These are phyloP conservation scores for Cygnus atratus DNA, from an alignment of 2,113 vertebrate species.

Conservation along the genomic window DNA sequence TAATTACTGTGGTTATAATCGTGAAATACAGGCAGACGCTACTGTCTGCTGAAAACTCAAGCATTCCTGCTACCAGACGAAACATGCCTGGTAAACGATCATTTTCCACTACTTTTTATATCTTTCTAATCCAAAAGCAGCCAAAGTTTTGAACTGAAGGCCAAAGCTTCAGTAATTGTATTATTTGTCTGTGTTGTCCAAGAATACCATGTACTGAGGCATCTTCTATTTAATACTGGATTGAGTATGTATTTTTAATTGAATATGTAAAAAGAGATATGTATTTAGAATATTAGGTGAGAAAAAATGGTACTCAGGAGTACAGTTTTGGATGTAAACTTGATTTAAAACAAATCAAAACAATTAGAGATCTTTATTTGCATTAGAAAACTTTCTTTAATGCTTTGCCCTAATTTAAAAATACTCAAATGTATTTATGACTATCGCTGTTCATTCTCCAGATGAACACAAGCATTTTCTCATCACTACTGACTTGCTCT, in stretches of 20 bases:
- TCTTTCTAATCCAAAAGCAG: not conserved
- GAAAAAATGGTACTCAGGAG: not conserved
- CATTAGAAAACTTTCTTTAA: not conserved
- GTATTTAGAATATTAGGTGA: not conserved
- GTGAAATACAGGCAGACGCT: not conserved
- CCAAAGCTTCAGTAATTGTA: not conserved
- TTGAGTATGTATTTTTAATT: not conserved
- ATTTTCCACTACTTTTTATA: not conserved
- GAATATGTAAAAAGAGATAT: not conserved
- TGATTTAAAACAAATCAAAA: not conserved
- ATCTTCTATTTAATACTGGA: not conserved
- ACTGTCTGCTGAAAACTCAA: not conserved
- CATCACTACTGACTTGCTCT: not conserved
- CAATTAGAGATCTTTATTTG: not conserved
- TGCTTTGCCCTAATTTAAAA: not conserved
- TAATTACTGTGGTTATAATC: not conserved
- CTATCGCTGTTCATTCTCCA: not conserved
- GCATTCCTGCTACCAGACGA: not conserved
- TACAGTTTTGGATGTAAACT: not conserved
- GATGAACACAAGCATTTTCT: not conserved
- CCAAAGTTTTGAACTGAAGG: not conserved
- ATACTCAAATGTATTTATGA: not conserved
- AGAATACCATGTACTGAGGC: not conserved
- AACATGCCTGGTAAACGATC: not conserved
- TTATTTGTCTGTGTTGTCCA: not conserved